Evolutionary conservation across 2,888 invertebrate species (phyloP), one percentile per base, ranked within the genome.

Genomic region (Caenorhabditis sp.): DNA sequence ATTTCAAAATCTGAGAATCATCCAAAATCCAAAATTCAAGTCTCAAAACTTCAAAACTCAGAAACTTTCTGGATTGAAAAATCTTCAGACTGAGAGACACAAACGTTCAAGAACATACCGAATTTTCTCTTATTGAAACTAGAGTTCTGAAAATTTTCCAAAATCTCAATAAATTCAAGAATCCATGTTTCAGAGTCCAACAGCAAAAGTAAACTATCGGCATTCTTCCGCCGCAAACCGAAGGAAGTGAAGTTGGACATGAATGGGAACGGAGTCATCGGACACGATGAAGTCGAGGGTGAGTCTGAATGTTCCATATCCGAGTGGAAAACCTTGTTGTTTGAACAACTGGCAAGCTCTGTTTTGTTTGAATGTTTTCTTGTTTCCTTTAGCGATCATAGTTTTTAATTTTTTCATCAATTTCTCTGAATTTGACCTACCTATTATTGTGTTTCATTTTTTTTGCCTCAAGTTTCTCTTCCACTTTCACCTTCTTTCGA

Each of bases 191-290:
- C 68, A 68, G 68, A 68, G 61, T 58, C 58, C 4, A 72, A 49
- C 35, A 59, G 72, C 47, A 47, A 22, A 31, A 72, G 47, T 12
- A 58, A 47, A 35, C 38, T 72, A 44, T 10, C 72, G 10, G 58
- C 72, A 3, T 49, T 79, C 19, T 79, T 79, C 44, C 79, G 79
- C 16, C 63, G 61, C 16, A 79, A 79, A 58, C 63, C 70, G 26
- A 79, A 79, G 38, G 70, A 70, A 35, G 51, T 44, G 22, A 69
- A 77, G 58, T 31, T 69, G 63, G 79, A 79, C 19, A 44, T 79
- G 63, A 79, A 79, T 54, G 79, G 79, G 22, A 79, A 79, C 35
- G 79, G 79, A 4, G 28, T 63, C 22, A 22, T 56, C 26, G n/a
- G 24, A 3, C 59, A 47, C 19, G 28, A 19, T 44, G 35, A 68